A percentile compares a stretch with the other conserved stretches of the same genome.
Evolutionary conservation across 2,888 invertebrate species (phyloP).

Genomic region (Oxytorus armatus): DNA sequence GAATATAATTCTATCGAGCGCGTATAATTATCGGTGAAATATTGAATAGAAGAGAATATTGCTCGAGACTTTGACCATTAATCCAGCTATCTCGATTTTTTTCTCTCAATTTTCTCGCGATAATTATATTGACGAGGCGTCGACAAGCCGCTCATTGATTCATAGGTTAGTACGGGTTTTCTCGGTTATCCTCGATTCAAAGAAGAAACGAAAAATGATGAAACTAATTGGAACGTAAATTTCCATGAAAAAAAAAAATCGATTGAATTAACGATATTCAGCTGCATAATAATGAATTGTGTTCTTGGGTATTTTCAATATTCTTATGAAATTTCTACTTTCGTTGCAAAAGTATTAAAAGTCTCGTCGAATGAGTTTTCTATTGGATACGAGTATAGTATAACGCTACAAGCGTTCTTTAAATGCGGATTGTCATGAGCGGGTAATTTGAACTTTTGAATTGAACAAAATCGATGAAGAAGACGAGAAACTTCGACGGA

Average conservation of each 20-base stretch:
- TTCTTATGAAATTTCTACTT: too few species aligned
- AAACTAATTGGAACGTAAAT: neutral
- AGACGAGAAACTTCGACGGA: neutral
- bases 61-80: constrained; percentile 33
- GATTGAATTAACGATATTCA: too few species aligned
- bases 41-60: constrained; percentile 32
- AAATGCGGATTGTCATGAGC: too few species aligned
- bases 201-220: neutral
- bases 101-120: constrained; percentile 6
- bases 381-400: too few species aligned
- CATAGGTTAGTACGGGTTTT: constrained; percentile 6
- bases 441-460: too few species aligned
- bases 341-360: too few species aligned
- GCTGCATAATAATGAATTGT: too few species aligned
- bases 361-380: too few species aligned
- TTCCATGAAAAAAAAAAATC: constrained; percentile 7
- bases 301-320: too few species aligned
- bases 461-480: too few species aligned
- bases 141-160: constrained; percentile 8
- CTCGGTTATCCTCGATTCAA: neutral
- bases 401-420: too few species aligned
- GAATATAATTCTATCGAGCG: constrained; percentile 51
- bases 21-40: constrained; percentile 44
- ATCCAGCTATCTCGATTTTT: constrained; percentile 14
- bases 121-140: too few species aligned